Evolutionary conservation across 2,113 vertebrate genomes (phyloP).

Genomic region (Sterna hirundo): DNA sequence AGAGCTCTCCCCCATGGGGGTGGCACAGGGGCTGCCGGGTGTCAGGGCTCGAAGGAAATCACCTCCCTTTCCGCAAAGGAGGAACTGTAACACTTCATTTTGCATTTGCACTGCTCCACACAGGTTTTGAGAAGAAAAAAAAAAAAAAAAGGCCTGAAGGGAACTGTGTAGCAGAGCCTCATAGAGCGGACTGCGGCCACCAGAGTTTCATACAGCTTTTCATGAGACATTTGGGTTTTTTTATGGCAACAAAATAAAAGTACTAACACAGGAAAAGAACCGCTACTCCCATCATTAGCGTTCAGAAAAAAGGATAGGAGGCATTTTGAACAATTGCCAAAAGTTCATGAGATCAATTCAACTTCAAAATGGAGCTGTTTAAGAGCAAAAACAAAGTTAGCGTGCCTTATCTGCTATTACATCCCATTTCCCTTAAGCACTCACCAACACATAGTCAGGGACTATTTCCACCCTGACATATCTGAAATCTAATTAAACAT

Average conservation of each 20-base stretch:
- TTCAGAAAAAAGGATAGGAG: neutral
- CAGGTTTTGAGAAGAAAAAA: no score
- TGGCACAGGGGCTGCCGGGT: neutral
- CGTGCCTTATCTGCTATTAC: neutral
- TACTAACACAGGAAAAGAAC: neutral
- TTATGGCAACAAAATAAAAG: neutral
- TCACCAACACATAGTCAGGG: neutral
- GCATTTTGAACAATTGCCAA: constrained; percentile 25
- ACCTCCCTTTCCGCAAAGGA: neutral
- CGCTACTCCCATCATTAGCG: neutral
- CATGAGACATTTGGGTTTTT: neutral
- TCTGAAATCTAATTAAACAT: neutral
- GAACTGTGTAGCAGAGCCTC: neutral
- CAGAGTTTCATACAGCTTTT: neutral
- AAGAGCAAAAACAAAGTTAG: neutral
- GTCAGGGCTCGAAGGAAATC: neutral
- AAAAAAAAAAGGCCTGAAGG: neutral
- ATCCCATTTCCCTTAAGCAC: neutral
- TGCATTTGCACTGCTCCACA: neutral
- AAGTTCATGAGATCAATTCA: constrained; percentile 10
- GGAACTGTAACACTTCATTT: neutral
- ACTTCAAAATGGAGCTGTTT: neutral
- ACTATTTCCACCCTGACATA: neutral
- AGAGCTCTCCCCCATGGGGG: neutral
- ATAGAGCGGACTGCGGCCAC: neutral